A percentile compares a stretch with the other conserved stretches of the same genome.
Evolutionary conservation across 2,888 invertebrate genomes (phyloP).

Genomic region (Sinhomidia bicolor): DNA sequence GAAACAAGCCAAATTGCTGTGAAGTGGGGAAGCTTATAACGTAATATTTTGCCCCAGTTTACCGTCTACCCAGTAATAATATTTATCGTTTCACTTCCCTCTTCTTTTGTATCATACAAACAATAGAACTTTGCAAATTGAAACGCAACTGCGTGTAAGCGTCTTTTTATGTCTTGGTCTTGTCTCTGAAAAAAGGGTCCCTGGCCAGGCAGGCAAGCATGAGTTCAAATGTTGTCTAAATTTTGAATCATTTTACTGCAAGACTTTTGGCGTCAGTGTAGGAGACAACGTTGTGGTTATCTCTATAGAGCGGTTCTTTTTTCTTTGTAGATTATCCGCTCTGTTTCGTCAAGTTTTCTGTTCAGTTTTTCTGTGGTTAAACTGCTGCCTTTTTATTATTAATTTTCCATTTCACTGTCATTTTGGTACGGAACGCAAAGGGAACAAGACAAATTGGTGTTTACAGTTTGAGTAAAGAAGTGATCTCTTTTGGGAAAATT

Average conservation of each 20-base stretch:
- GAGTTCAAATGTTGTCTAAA: background rate
- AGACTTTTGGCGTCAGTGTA: background rate
- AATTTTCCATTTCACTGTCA: background rate
- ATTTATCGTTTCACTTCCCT: background rate
- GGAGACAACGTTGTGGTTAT: too few species aligned
- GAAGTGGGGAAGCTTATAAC: conserved; percentile 36
- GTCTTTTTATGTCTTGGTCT: background rate
- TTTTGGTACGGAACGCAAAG: background rate
- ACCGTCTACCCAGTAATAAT: conserved; percentile 16
- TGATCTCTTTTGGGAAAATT: conserved; percentile 8
- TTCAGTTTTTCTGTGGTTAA: too few species aligned
- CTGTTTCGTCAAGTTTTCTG: too few species aligned
- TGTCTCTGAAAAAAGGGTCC: background rate
- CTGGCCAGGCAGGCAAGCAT: background rate
- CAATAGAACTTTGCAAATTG: background rate
- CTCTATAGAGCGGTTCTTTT: too few species aligned
- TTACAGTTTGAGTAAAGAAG: background rate
- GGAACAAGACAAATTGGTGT: background rate
- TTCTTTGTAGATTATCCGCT: too few species aligned
- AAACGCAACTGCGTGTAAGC: background rate
- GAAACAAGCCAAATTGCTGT: conserved; percentile 61
- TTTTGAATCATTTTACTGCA: background rate
- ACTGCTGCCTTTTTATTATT: too few species aligned
- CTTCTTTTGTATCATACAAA: background rate
- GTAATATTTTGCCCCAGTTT: conserved; percentile 48